A percentile compares a stretch with the other conserved stretches of the same genome.
phyloP scores from a whole-genome alignment of 2,888 invertebrate species.

The Tenthredo livida region DNA sequence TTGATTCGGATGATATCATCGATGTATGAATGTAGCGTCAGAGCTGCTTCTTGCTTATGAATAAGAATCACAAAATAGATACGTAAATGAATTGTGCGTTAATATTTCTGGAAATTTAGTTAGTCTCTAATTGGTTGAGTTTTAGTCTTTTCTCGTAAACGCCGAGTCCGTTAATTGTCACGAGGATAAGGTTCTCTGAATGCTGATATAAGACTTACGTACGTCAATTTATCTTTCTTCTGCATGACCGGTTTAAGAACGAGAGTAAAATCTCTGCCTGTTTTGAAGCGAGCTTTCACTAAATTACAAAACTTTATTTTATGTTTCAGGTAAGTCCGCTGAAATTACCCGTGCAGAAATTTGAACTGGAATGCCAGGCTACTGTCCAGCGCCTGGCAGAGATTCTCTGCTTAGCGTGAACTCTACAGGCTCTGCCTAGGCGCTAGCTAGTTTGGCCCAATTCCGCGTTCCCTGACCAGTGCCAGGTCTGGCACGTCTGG shows the following conservation, averaged over 20 bases:
- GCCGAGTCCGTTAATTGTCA: neutral
- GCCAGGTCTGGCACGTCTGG: too few relatives aligned
- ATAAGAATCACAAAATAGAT: neutral
- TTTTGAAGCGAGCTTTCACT: constrained; percentile 13
- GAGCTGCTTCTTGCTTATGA: neutral
- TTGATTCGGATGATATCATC: constrained; percentile 6
- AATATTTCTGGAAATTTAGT: constrained; percentile 17
- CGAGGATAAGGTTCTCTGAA: neutral
- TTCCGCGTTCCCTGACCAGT: too few relatives aligned
- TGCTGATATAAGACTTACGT: neutral
- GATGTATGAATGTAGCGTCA: neutral
- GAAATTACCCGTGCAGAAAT: too few relatives aligned
- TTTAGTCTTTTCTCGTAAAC: neutral
- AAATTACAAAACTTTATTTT: constrained; percentile 49
- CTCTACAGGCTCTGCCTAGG: too few relatives aligned
- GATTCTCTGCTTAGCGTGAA: too few relatives aligned
- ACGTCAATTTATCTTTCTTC: constrained; percentile 6
- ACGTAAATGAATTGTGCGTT: neutral
- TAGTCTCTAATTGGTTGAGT: constrained; percentile 38
- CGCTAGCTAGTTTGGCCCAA: too few relatives aligned
- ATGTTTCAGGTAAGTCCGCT: constrained; percentile 60
- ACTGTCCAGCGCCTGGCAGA: too few relatives aligned
- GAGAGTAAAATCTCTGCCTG: neutral
- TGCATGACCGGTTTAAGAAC: constrained; percentile 7
- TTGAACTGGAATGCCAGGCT: too few relatives aligned